These are phyloP conservation scores for Simalia tracyae DNA, from an alignment of 2,797 vertebrate species.

Conservation along the genomic window DNA sequence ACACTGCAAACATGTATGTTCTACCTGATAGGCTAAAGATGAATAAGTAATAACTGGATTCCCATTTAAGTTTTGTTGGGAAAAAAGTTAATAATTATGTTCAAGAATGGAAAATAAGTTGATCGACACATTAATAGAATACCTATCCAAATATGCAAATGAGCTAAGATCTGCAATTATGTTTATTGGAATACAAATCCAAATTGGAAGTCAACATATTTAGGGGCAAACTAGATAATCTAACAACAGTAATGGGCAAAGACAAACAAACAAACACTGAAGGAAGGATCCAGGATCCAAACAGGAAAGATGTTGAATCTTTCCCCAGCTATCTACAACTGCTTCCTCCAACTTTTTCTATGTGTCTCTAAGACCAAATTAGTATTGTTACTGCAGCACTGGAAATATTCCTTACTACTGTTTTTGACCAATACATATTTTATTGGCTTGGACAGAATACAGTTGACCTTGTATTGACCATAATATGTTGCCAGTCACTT, in stretches of 20 bases:
- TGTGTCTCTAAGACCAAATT: background rate
- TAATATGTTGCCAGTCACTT: background rate
- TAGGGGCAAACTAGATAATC: background rate
- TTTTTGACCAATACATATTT: background rate
- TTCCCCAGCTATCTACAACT: background rate
- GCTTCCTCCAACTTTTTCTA: background rate
- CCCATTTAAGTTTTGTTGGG: background rate
- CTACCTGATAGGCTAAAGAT: too few species aligned
- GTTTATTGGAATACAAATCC: background rate
- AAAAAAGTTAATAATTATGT: background rate
- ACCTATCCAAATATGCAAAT: background rate
- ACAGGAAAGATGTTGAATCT: background rate
- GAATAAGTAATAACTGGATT: background rate
- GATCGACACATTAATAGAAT: background rate
- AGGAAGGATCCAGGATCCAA: background rate
- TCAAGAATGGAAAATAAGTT: conserved; percentile 1
- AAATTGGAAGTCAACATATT: background rate
- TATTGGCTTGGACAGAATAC: background rate
- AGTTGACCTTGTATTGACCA: background rate
- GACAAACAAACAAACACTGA: background rate
- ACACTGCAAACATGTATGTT: background rate
- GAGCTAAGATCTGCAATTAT: background rate
- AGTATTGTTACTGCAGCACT: background rate
- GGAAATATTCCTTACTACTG: background rate
- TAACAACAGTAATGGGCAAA: background rate